These are phyloP conservation scores for Xenus cinereus DNA, from an alignment of 2,113 vertebrate genomes.

Conservation along the genomic window DNA sequence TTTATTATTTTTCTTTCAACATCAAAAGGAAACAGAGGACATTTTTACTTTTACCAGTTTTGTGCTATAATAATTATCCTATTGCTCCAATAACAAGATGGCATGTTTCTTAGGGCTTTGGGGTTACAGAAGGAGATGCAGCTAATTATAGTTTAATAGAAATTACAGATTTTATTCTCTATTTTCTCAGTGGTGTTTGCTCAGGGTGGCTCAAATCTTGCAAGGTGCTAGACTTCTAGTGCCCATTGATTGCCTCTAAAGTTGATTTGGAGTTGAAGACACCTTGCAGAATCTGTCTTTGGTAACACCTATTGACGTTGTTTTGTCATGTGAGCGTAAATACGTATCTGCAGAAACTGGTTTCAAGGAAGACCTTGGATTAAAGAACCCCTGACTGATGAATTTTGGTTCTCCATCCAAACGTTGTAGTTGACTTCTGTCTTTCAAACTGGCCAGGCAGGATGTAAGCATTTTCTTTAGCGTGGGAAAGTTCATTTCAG, in stretches of 20 bases:
- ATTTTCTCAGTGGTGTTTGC: neutral
- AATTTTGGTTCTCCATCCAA: neutral
- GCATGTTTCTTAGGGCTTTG: neutral
- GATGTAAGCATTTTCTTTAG: neutral
- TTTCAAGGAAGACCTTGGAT: neutral
- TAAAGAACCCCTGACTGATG: neutral
- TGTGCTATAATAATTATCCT: neutral
- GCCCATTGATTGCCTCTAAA: neutral
- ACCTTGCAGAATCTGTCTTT: neutral
- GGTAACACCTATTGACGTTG: neutral
- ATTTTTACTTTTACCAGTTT: slow-evolving; percentile 28
- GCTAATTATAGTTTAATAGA: slow-evolving; percentile 2
- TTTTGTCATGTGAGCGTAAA: neutral
- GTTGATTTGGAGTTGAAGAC: neutral
- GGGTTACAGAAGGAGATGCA: slow-evolving; percentile 23
- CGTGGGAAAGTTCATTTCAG: neutral
- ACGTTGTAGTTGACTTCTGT: neutral
- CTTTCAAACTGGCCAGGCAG: neutral
- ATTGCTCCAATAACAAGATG: slow-evolving; percentile 3
- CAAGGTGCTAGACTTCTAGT: neutral
- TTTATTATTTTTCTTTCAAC: slow-evolving; percentile 37
- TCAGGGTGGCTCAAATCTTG: neutral
- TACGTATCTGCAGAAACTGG: neutral
- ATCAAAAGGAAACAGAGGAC: slow-evolving; percentile 25
- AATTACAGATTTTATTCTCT: neutral